A percentile compares a stretch with the other conserved stretches of the same genome.
Evolutionary conservation across 2,113 vertebrate genomes (phyloP).

Genomic region (Anolis carolinensis): DNA sequence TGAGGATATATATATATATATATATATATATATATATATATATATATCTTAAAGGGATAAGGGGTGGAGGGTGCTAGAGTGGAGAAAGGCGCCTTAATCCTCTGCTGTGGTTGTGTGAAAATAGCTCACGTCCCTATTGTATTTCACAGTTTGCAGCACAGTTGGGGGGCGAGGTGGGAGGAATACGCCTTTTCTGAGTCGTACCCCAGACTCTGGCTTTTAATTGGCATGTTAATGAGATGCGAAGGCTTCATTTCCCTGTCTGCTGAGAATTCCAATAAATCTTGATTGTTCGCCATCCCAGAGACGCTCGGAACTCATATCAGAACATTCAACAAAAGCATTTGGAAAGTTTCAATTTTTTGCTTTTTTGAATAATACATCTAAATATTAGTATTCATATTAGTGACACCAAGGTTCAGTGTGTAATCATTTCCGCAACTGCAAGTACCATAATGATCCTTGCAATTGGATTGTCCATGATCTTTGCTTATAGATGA

Average conservation of each 20-base stretch:
- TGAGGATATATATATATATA: slow-evolving; percentile 45
- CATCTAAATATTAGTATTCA: background rate
- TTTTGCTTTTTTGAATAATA: background rate
- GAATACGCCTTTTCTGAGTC: slow-evolving; percentile 85
- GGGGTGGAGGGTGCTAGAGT: slow-evolving; percentile 50
- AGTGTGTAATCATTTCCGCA: too few relatives aligned
- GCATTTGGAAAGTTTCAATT: slow-evolving; percentile 56
- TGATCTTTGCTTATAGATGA: background rate
- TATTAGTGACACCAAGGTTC: too few relatives aligned
- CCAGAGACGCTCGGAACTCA: slow-evolving; percentile 76
- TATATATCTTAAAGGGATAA: slow-evolving; percentile 61
- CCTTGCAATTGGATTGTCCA: background rate
- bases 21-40: too few relatives aligned
- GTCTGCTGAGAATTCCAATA: slow-evolving; percentile 81
- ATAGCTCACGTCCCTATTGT: slow-evolving; percentile 83
- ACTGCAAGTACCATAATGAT: background rate
- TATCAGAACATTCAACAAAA: slow-evolving; percentile 77
- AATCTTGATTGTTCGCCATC: slow-evolving; percentile 84
- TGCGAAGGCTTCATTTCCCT: slow-evolving; percentile 83
- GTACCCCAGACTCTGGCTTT: slow-evolving; percentile 86
- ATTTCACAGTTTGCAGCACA: slow-evolving; percentile 77
- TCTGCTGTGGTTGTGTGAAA: slow-evolving; percentile 78
- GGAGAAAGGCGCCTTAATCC: slow-evolving; percentile 62
- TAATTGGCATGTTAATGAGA: slow-evolving; percentile 87
- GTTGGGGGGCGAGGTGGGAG: slow-evolving; percentile 73